Base-by-base conservation (phyloP, 1,140 invertebrate species). In the Macrotrachela quadricornifera region DNA sequence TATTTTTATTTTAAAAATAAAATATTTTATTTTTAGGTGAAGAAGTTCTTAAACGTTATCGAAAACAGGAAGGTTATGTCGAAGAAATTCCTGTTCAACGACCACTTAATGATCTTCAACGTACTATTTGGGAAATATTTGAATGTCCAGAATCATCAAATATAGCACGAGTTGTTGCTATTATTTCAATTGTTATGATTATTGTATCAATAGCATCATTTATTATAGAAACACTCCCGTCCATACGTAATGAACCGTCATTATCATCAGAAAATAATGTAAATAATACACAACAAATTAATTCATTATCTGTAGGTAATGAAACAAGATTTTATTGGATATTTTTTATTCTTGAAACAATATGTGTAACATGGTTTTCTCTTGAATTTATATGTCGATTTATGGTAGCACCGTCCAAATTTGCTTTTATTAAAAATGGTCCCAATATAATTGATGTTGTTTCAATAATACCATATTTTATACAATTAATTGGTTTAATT, bases 101-200 rank as follows among this genome's bases (percentile, higher is more conserved):
- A 52, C 69, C 69, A 42, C 59, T 62, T 67, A 90, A 91, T 76
- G 83, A 92, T 75, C 81, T 90, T 69, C 86, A 95, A 73, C 80
- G 86, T 69, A 88, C 90, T 76, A 80, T 96, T 15, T 99, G 92
- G 92, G 75, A 96, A 71, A 75, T 97, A 64, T 95, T 97, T 76
- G 91, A 97, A 76, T 95, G 95, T 76, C 91, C 92, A 57, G 92
- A 99, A 77, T 92, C 86, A 73, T 96, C 91, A 62, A 87, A 94
- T 73, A 85, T 85, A 63, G 94, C 94, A 62, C 79, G 92, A 62
- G 82, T 97, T 60, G 86, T 97, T 70, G 94, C 94, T 68, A 95
- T 97, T 74, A 92, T 97, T 70, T 96, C 91, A 63, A 90, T 99
- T 63, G 83, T 92, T 75, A 87, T 99, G 67, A 99, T 99, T 73